phyloP scores from a whole-genome alignment of 2,888 invertebrate species.

The Sarcophaga rosellei region DNA sequence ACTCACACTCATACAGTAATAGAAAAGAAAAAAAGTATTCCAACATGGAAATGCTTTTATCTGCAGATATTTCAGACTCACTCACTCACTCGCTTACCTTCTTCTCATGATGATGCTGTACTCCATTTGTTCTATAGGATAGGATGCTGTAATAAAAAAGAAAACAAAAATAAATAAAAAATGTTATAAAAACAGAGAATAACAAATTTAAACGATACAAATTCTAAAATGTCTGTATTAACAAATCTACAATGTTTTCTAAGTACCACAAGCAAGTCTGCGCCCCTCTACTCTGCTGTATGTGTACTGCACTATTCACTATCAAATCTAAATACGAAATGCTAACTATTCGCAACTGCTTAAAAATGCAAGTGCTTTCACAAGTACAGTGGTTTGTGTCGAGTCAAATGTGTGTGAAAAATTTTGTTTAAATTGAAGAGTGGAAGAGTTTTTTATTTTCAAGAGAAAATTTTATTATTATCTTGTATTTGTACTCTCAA shows the following conservation, averaged over 20 bases:
- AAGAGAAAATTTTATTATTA: no score
- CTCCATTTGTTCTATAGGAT: neutral
- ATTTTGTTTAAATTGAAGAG: no score
- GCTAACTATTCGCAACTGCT: neutral
- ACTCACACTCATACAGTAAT: neutral
- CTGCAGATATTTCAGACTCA: constrained; percentile 13
- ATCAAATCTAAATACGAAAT: neutral
- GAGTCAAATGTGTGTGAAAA: neutral
- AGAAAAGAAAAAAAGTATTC: no score
- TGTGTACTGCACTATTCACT: neutral
- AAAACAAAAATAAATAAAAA: constrained; percentile 13
- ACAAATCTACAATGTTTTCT: constrained; percentile 9
- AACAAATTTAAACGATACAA: constrained; percentile 22
- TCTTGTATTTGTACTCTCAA: no score
- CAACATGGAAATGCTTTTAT: constrained; percentile 66
- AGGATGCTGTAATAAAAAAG: neutral
- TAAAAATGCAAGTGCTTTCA: neutral
- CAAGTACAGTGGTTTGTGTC: neutral
- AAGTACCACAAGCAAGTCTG: neutral
- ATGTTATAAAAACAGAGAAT: constrained; percentile 37
- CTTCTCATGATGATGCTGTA: neutral
- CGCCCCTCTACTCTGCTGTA: neutral
- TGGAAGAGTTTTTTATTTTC: no score
- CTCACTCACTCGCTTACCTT: neutral
- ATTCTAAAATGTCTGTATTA: constrained; percentile 49